These are phyloP conservation scores for Morone chrysops DNA, from an alignment of 2,113 vertebrate species.

Conservation along the genomic window DNA sequence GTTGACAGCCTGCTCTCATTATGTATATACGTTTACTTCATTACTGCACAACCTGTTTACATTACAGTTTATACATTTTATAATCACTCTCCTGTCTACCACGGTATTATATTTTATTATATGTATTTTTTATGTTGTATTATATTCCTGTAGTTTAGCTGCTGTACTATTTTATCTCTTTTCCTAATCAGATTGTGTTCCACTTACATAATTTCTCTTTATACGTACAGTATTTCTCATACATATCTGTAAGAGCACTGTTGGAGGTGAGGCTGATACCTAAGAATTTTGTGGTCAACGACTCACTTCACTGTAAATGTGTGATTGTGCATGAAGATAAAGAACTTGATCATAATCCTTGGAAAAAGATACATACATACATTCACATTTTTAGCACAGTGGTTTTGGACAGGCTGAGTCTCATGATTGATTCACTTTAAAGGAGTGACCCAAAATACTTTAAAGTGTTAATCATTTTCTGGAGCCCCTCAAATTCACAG, in stretches of 20 bases:
- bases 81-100: no score
- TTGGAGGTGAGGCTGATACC: not conserved
- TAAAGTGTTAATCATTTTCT: not conserved
- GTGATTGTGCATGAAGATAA: not conserved
- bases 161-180: not conserved
- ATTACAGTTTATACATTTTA: no score
- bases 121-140: no score
- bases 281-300: not conserved
- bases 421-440: not conserved
- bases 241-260: not conserved
- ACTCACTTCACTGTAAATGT: not conserved
- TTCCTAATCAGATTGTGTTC: not conserved
- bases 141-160: not conserved
- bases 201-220: not conserved
- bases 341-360: not conserved
- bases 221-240: not conserved
- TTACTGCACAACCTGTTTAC: no score
- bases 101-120: no score
- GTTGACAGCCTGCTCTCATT: no score
- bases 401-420: not conserved
- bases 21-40: no score
- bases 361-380: not conserved
- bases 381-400: not conserved
- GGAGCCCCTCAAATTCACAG: not conserved
- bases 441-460: not conserved